Base-by-base conservation (phyloP, 2,888 invertebrate genomes). In the Watsonalla binaria region DNA sequence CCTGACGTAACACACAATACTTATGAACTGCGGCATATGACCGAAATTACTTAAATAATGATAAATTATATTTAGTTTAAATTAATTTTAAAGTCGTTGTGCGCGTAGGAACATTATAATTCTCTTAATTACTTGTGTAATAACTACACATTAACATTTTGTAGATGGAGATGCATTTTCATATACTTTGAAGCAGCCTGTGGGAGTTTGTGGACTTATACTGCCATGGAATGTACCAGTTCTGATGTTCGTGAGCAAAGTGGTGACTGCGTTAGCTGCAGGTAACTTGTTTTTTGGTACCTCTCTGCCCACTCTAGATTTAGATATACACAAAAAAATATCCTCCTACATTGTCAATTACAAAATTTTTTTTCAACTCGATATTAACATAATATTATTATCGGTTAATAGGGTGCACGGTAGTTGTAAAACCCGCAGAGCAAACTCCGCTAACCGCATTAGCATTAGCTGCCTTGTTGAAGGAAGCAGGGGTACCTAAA, bases 341-440 rank as follows among this genome's bases (percentile, higher is more conserved):
- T 24, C 24, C 24, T 24, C 24, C 1, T 1, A 24, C 24, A 24
- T 24, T 24, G 4, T 24, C 24, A 24, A 2, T 24, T 4, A 24
- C 24, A 24, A 24, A 2, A 4, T 24, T 24, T 24, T 4, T 4
- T 24, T 24, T 24, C 24, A 24, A 24, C 24, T 24, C 24, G 4
- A 24, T 2, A 24, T 24, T 1, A 2, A 24, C 4, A 24, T 24
- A 4, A 24, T 24, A 24, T 24, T 24, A 24, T 2, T 2, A 24
- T 24, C 24, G 1, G 35, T 51, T 53, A 6, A n/a, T 24, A 86
- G 95, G 95, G 64, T 94, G 97, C 74, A 96, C 96, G 0, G 92
- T 97, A 14, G 93, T 98, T 0, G 91, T 98, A 62, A 98, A 98
- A 82, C 96, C 98, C 0, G 98, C 98, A 0, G 98, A 99, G 79